phyloP scores from a whole-genome alignment of 1,140 invertebrate genomes.

The Drosophila pallidifrons region DNA sequence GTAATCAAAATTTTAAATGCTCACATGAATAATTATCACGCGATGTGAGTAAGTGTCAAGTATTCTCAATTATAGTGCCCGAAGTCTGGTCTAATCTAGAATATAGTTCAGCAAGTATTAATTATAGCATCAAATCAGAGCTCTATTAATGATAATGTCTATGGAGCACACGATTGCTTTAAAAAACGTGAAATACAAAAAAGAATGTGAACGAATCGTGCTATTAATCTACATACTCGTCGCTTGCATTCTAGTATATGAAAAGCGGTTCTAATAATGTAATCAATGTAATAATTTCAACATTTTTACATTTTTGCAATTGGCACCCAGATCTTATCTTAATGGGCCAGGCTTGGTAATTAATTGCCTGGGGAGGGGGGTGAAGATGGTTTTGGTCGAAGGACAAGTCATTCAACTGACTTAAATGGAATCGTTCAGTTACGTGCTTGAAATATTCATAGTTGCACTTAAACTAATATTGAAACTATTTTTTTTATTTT shows the following conservation, averaged over 20 bases:
- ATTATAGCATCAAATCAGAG: constrained; percentile 43
- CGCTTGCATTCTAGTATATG: constrained; percentile 11
- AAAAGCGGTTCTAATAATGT: constrained; percentile 39
- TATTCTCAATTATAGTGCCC: too few species aligned
- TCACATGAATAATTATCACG: constrained; percentile 30
- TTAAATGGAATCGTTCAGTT: constrained; percentile 3
- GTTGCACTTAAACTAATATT: not conserved
- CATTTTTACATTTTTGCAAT: constrained; percentile 7
- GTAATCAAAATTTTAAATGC: constrained; percentile 14
- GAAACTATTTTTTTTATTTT: constrained; percentile 46
- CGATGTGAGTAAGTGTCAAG: constrained; percentile 29
- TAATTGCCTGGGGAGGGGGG: not conserved
- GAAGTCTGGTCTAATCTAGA: constrained; percentile 26
- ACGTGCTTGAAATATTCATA: constrained; percentile 16
- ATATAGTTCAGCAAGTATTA: constrained; percentile 35
- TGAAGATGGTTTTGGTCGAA: not conserved
- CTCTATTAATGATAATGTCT: constrained; percentile 33
- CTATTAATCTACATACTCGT: constrained; percentile 37
- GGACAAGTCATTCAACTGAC: constrained; percentile 37
- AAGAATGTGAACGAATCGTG: constrained; percentile 7
- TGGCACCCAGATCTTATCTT: constrained; percentile 19
- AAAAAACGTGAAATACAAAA: not conserved
- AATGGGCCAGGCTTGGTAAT: constrained; percentile 11
- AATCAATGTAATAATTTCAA: constrained; percentile 26
- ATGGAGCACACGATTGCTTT: constrained; percentile 20